Conservation (phyloP, 2,888 invertebrate genomes). For the Drosophila nr. fundita region DNA sequence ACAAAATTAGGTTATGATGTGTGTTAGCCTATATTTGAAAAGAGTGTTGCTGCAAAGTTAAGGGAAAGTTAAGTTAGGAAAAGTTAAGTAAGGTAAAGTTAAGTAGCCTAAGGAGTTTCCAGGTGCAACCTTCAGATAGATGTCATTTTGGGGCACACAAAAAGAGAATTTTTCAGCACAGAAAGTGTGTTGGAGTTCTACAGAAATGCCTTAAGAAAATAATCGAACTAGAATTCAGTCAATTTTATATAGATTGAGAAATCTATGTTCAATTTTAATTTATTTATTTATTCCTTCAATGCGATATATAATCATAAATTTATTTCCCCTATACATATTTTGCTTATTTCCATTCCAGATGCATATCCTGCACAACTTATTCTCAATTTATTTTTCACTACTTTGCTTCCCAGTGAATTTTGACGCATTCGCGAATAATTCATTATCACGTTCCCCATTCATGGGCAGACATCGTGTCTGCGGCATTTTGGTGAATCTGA, state of each 20-base stretch:
- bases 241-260: not conserved
- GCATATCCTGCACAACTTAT: not conserved
- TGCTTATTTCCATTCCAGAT: not conserved
- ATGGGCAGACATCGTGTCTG: conserved; percentile 70
- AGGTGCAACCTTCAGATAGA: not conserved
- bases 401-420: not conserved
- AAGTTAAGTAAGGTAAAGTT: not conserved
- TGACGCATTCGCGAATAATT: conserved; percentile 3
- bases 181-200: not conserved
- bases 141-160: not conserved
- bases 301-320: not conserved
- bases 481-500: conserved; percentile 3
- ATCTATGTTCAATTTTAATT: not conserved
- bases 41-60: not conserved
- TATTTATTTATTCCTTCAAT: not conserved
- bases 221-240: rapidly evolving
- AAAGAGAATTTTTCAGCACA: not conserved
- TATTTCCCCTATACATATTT: not conserved
- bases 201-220: not conserved
- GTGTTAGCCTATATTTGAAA: not conserved
- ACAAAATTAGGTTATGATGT: conserved; percentile 21
- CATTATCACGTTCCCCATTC: conserved; percentile 37
- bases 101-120: not conserved
- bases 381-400: not conserved
- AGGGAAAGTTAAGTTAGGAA: too few relatives aligned